Conservation (phyloP, 2,113 vertebrate genomes). For the Odontophorus gujanensis region DNA sequence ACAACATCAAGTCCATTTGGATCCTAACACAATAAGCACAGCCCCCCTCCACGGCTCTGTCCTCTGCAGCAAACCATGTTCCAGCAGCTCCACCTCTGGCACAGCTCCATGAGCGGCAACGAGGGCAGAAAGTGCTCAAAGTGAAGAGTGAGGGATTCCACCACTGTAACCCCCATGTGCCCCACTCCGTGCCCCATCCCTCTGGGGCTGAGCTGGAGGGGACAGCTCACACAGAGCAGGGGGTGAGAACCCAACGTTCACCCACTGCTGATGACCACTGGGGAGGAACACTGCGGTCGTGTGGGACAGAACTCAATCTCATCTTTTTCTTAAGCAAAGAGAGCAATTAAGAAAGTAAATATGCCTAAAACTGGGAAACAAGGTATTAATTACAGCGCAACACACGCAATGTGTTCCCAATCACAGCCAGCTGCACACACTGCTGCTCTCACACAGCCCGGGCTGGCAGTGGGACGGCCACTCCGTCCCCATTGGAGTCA, state of each 20-base stretch:
- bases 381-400: background rate
- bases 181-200: background rate
- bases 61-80: background rate
- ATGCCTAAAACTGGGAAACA: background rate
- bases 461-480: accelerated
- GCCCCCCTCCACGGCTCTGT: background rate
- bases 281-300: background rate
- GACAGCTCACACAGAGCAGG: slow-evolving; percentile 46
- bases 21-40: background rate
- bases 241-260: slow-evolving; percentile 39
- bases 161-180: slow-evolving; percentile 30
- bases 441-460: background rate
- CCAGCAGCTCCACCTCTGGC: slow-evolving; percentile 8
- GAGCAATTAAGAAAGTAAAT: background rate
- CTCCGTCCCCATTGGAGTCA: background rate
- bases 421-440: accelerated
- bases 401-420: background rate
- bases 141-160: background rate
- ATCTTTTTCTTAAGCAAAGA: background rate
- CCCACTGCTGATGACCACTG: background rate
- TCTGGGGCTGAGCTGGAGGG: background rate
- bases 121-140: slow-evolving; percentile 1
- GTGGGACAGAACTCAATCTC: background rate
- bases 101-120: background rate
- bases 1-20: background rate